Conservation (phyloP, 2,888 invertebrate species). For the Hypomecis punctinalis region DNA sequence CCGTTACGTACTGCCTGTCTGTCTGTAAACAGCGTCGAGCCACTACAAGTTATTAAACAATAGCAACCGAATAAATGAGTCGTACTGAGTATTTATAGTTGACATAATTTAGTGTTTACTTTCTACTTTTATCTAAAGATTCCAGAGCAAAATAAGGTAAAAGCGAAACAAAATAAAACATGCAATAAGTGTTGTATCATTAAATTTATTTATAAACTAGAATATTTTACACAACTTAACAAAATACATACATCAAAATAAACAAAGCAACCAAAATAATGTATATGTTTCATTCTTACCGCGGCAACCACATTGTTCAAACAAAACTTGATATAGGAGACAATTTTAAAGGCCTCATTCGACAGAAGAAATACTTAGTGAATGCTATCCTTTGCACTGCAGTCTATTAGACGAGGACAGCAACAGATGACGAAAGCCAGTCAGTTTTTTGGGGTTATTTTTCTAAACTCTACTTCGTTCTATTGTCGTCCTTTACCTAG, state of each 20-base stretch:
- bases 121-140: neutral
- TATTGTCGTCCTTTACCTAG: no score
- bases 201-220: constrained; percentile 83
- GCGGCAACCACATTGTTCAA: constrained; percentile 53
- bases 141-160: constrained; percentile 37
- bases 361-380: neutral
- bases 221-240: constrained; percentile 85
- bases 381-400: neutral
- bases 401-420: neutral
- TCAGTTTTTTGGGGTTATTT: no score
- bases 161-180: constrained; percentile 71
- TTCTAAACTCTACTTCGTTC: no score
- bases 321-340: constrained; percentile 33
- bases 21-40: neutral
- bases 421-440: neutral
- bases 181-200: constrained; percentile 73
- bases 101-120: neutral
- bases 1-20: neutral
- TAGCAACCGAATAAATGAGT: neutral
- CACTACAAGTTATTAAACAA: neutral
- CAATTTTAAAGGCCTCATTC: constrained; percentile 1
- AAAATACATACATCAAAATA: constrained; percentile 84
- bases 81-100: neutral
- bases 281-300: constrained; percentile 65
- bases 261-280: constrained; percentile 78